Conservation (phyloP, 2,888 invertebrate genomes). For the Oscheius sp. region DNA sequence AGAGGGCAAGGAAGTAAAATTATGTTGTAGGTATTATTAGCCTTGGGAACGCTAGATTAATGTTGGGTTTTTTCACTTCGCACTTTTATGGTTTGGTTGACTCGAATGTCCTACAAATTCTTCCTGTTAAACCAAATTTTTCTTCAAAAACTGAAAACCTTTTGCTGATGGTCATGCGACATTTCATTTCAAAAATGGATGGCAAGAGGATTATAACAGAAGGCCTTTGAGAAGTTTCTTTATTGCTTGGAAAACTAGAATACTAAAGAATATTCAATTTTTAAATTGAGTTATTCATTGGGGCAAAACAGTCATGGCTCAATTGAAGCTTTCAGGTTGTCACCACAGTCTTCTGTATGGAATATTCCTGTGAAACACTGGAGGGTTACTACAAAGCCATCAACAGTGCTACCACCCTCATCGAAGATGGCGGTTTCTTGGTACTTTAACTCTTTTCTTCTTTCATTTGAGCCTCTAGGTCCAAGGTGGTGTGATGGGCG, state of each 20-base stretch:
- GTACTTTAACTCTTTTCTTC: conserved; percentile 39
- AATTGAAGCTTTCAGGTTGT: conserved; percentile 58
- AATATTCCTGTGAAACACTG: conserved; percentile 62
- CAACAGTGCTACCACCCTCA: conserved; percentile 55
- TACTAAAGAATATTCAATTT: background rate
- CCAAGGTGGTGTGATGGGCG: conserved; percentile 68
- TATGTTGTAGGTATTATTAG: too few species aligned
- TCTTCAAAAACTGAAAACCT: too few species aligned
- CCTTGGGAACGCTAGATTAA: too few species aligned
- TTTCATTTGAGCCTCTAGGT: conserved; percentile 35
- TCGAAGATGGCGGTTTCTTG: conserved; percentile 66
- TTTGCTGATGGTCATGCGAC: too few species aligned
- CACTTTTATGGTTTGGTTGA: too few species aligned
- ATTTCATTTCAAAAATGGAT: too few species aligned
- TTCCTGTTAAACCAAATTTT: too few species aligned
- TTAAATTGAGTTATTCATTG: background rate
- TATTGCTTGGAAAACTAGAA: background rate
- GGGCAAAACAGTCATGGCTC: too few species aligned
- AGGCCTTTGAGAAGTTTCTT: background rate
- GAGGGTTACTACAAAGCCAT: conserved; percentile 56
- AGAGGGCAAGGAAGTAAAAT: too few species aligned
- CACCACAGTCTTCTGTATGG: conserved; percentile 67
- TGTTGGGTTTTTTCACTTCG: too few species aligned
- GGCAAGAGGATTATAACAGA: background rate
- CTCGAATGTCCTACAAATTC: too few species aligned